Evolutionary conservation across 2,113 vertebrate species (phyloP).

Genomic region (Hucho hucho): DNA sequence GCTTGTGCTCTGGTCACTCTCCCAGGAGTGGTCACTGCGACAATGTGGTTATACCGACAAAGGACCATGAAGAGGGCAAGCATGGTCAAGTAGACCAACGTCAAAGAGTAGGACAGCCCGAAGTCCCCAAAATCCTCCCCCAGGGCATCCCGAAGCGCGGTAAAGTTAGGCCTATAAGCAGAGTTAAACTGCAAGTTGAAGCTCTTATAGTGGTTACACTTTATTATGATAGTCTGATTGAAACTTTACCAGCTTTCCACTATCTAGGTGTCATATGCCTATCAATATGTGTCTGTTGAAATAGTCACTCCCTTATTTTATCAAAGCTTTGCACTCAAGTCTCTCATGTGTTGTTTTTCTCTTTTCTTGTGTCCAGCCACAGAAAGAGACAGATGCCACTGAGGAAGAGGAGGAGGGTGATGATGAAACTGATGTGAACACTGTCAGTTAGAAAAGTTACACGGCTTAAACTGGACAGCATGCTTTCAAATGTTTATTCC

Average conservation of each 20-base stretch:
- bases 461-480: neutral
- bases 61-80: neutral
- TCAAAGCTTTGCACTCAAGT: neutral
- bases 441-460: neutral
- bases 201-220: too few relatives aligned
- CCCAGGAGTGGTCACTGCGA: slow-evolving; percentile 2
- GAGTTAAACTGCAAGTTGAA: too few relatives aligned
- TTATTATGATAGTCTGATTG: too few relatives aligned
- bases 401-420: slow-evolving; percentile 13
- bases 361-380: neutral
- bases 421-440: neutral
- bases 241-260: too few relatives aligned
- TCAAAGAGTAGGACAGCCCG: neutral
- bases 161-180: neutral
- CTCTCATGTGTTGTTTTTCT: neutral
- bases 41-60: slow-evolving; percentile 24
- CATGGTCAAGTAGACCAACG: neutral
- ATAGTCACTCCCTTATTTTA: too few relatives aligned
- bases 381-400: slow-evolving; percentile 1
- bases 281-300: too few relatives aligned
- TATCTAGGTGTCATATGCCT: too few relatives aligned
- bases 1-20: slow-evolving; percentile 19
- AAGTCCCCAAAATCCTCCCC: neutral
- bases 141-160: neutral
- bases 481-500: too few relatives aligned